Evolutionary conservation across 1,140 invertebrate genomes (phyloP).

Genomic region (Scaptomyza pallida): DNA sequence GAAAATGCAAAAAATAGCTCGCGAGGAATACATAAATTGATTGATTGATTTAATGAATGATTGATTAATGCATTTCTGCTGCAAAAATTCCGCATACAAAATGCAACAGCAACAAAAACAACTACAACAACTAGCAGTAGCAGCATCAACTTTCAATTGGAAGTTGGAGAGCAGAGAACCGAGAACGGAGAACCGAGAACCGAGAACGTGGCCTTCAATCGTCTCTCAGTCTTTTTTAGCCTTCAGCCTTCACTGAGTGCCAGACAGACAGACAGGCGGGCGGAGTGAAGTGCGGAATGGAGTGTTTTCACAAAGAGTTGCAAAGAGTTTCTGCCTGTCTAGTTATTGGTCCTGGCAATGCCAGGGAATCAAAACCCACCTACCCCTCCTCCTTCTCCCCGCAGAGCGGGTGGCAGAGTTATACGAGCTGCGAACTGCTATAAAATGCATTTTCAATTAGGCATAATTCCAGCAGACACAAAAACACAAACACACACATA

Average conservation of each 20-base stretch:
- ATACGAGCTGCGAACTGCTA: conserved; percentile 58
- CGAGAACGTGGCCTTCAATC: conserved; percentile 60
- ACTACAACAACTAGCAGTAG: conserved; percentile 15
- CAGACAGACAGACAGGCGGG: conserved; percentile 75
- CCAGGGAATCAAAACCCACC: conserved; percentile 19
- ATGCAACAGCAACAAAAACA: conserved; percentile 50
- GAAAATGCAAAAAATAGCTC: conserved; percentile 31
- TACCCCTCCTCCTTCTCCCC: too few relatives aligned
- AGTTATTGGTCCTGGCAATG: conserved; percentile 70
- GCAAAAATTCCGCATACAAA: conserved; percentile 80
- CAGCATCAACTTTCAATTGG: conserved; percentile 1
- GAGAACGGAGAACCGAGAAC: conserved; percentile 48
- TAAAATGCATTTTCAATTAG: conserved; percentile 80
- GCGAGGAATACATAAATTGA: conserved; percentile 77
- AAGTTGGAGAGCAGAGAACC: conserved; percentile 53
- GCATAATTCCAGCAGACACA: conserved; percentile 65
- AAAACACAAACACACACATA: conserved; percentile 31
- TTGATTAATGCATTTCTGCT: conserved; percentile 82
- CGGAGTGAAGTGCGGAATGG: conserved; percentile 25
- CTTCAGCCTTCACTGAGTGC: conserved; percentile 53
- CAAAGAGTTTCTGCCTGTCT: conserved; percentile 26
- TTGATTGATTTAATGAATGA: conserved; percentile 83
- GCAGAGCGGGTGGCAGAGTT: conserved; percentile 31
- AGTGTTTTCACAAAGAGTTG: conserved; percentile 40
- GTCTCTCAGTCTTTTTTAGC: conserved; percentile 52